Evolutionary conservation across 2,888 invertebrate species (phyloP).

Genomic region (Epiblema foenella): DNA sequence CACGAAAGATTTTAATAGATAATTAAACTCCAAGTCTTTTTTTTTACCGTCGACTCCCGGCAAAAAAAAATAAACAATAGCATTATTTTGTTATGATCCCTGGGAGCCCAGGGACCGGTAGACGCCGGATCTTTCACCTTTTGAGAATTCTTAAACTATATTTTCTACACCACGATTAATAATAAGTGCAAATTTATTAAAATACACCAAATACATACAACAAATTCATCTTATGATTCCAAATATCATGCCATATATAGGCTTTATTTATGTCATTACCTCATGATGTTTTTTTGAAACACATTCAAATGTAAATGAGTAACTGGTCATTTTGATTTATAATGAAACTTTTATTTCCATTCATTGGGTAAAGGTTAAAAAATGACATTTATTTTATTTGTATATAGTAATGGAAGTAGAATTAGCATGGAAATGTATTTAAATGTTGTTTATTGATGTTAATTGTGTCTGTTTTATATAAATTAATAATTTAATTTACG

Average conservation of each 20-base stretch:
- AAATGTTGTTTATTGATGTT: conserved; percentile 43
- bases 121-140: not conserved
- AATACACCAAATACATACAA: too few species aligned
- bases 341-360: too few species aligned
- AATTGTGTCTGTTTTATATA: conserved; percentile 39
- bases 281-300: too few species aligned
- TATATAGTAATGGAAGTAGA: conserved; percentile 37
- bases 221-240: not conserved
- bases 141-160: not conserved
- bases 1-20: conserved; percentile 29
- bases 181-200: not conserved
- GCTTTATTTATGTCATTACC: too few species aligned
- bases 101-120: too few species aligned
- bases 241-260: too few species aligned
- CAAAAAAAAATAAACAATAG: too few species aligned
- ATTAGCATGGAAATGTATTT: conserved; percentile 28
- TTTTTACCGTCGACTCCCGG: too few species aligned
- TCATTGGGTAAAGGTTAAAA: not conserved
- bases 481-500: conserved; percentile 29
- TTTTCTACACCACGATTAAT: conserved; percentile 6
- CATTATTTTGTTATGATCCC: too few species aligned
- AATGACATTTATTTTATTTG: conserved; percentile 24
- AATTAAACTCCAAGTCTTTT: not conserved
- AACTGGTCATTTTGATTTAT: too few species aligned
- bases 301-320: too few species aligned